Evolutionary conservation across 2,888 invertebrate species (phyloP).

Genomic region (Cantharis flavilabris): DNA sequence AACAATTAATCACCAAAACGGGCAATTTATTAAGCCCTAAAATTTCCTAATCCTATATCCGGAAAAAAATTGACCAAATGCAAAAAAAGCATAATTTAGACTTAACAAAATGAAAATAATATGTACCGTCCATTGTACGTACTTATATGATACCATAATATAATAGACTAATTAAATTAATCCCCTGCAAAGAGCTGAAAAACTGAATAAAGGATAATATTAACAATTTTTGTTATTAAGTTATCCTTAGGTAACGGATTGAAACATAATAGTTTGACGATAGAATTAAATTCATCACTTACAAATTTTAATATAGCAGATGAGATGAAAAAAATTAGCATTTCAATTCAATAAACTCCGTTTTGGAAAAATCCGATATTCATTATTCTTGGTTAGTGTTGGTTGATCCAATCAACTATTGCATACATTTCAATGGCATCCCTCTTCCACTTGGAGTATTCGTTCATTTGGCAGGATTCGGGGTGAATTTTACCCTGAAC

Average conservation of each 20-base stretch:
- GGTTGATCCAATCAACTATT: background rate
- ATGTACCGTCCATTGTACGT: background rate
- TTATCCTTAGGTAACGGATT: background rate
- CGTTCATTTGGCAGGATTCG: background rate
- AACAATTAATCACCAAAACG: background rate
- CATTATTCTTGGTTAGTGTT: slow-evolving; percentile 2
- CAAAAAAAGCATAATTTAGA: background rate
- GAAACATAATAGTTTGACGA: background rate
- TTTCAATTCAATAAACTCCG: background rate
- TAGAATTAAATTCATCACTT: background rate
- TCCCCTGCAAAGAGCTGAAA: background rate
- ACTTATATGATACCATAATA: background rate
- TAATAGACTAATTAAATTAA: background rate
- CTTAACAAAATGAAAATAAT: background rate
- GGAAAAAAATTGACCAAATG: background rate
- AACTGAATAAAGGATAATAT: background rate
- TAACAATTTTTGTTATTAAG: background rate
- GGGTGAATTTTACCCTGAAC: background rate
- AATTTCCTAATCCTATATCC: background rate
- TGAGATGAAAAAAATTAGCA: background rate
- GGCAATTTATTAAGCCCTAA: background rate
- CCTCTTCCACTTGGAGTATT: background rate
- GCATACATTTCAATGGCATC: background rate
- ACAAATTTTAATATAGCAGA: background rate
- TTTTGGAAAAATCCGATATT: background rate